Percentiles rank a stretch among this genome's conserved stretches.
Conservation (phyloP, 2,888 invertebrate genomes). For the Yponomeuta plumbellus region DNA sequence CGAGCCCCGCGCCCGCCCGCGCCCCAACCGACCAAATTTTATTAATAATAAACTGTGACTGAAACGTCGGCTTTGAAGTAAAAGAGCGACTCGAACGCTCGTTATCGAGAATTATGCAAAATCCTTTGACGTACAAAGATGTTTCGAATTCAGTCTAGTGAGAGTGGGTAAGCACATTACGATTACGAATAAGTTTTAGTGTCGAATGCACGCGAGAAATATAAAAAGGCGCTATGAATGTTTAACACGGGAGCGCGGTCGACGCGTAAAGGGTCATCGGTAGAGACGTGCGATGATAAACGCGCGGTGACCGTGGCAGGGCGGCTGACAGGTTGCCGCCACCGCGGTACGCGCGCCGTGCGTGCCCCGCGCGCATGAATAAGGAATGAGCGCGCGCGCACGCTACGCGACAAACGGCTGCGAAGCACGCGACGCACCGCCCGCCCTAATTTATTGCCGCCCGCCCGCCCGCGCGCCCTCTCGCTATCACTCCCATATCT, state of each 20-base stretch:
- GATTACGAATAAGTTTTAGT: background rate
- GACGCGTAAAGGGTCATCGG: constrained; percentile 28
- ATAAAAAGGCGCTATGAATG: background rate
- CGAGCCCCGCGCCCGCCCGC: constrained; percentile 28
- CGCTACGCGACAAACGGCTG: constrained; percentile 59
- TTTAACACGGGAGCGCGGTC: background rate
- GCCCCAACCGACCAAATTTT: constrained; percentile 66
- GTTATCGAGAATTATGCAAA: constrained; percentile 71
- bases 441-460: constrained; percentile 59
- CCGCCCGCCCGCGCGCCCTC: constrained; percentile 46
- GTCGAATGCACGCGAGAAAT: background rate
- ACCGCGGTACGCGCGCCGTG: constrained; percentile 33
- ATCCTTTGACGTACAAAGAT: constrained; percentile 65
- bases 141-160: constrained; percentile 34
- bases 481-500: constrained; percentile 37
- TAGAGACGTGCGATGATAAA: constrained; percentile 29
- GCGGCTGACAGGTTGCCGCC: background rate
- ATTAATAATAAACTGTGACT: constrained; percentile 76
- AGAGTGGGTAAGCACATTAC: constrained; percentile 10
- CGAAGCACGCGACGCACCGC: constrained; percentile 41
- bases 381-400: constrained; percentile 73
- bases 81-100: constrained; percentile 66
- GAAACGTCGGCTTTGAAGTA: constrained; percentile 71
- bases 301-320: constrained; percentile 27
- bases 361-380: constrained; percentile 67